Evolutionary conservation across 1,140 invertebrate genomes (phyloP), one percentile per base, ranked within the genome.

Genomic region (Papilio machaon): DNA sequence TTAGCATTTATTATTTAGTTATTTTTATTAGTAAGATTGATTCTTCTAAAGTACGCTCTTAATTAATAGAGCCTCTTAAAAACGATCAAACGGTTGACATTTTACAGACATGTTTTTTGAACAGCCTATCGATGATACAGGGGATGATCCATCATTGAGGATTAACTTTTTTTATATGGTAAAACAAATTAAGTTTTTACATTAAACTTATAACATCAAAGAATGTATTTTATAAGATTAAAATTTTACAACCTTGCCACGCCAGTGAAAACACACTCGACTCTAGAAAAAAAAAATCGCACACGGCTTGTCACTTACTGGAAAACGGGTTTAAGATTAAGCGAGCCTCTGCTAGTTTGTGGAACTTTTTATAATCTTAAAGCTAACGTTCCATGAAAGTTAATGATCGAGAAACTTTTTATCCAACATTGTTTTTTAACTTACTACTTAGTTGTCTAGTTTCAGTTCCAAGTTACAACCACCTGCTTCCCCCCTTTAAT

Each of bases 21-120:
- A n/a, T n/a, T n/a, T n/a, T n/a, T 43, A 43, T 7, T 43, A 43
- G 38, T 43, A 6, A 43, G 38, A 30, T 30, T 30, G 23, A 30
- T 30, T 30, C 23, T 30, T 30, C 23, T 30, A 30, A 30, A 0
- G 23, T 30, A 30, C 23, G 23, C 23, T 30, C 23, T 30, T 30
- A 30, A 30, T 30, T 30, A 30, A 30, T 30, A 30, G 23, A 47
- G 47, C 47, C 73, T 19, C 47, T 76, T 76, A 19, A 76, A 52
- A 11, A 76, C 52, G 74, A 76, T 76, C 7, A 49, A 54, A 30
- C 74, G 19, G 10, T 46, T 76, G 74, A 76, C 46, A 54, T 76
- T 76, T 76, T 54, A 49, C 30, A 54, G 74, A 76, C 74, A 76
- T 76, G 47, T 49, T 54, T 76, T 30, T 46, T 52, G 74, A 76